Evolutionary conservation across 2,113 vertebrate species (phyloP), one percentile per base, ranked within the genome.

Genomic region (Paramisgurnus dabryanus): DNA sequence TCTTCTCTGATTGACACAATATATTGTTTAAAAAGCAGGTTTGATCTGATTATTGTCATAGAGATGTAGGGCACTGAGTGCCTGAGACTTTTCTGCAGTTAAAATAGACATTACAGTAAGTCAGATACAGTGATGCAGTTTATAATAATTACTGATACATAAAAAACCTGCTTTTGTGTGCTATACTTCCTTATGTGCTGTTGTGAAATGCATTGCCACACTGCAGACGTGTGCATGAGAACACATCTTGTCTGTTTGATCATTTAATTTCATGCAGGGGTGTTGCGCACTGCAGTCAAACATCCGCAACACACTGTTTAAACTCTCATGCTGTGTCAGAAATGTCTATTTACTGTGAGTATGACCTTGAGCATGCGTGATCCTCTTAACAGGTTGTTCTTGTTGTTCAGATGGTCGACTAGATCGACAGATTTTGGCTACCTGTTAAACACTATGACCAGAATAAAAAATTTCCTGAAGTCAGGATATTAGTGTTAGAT

Each of bases 201-300:
- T 60, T 18, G 45, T 2, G 13, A 6, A 40, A n/a, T 73, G 39
- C n/a, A n/a, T 11, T 40, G 12, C 11, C 22, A n/a, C 47, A 27
- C 12, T 17, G 15, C 49, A 57, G 4, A 15, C 4, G 4, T 3
- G 17, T 58, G 27, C 53, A 7, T 43, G 39, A 43, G 8, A 43
- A 47, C 8, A 7, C 67, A 49, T 68, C 11, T 41, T 45, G 9
- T 10, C 5, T 39, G 65, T 45, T 5, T 45, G 63, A 34, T 67
- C n/a, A 17, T 68, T 45, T 4, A n/a, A 18, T 41, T 18, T 9
- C 81, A 78, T 76, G 80, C 81, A 66, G 9, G 61, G 67, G 13
- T 79, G 49, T 76, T 80, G 82, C 78, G 78, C 81, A 84, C 86
- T 89, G 88, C 89, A 86, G 89, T 85, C 87, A 83, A 88, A 88